phyloP scores from a whole-genome alignment of 2,888 invertebrate species.

The Macaria notata region DNA sequence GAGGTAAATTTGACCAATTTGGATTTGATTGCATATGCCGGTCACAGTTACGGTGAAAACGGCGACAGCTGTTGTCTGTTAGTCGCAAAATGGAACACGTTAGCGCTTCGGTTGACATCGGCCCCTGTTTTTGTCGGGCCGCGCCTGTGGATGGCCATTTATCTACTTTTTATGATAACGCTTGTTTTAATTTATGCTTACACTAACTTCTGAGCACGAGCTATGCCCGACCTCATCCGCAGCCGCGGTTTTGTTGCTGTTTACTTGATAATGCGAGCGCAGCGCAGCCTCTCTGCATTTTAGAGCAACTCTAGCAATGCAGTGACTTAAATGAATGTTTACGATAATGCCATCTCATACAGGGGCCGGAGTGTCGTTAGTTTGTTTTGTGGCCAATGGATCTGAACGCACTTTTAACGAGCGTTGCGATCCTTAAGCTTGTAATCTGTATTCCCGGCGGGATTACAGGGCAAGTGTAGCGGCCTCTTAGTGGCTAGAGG shows the following conservation, averaged over 20 bases:
- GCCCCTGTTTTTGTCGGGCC: slow-evolving; percentile 72
- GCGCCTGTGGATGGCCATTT: slow-evolving; percentile 75
- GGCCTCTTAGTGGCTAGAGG: not conserved
- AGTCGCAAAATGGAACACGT: slow-evolving; percentile 76
- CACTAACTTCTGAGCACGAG: slow-evolving; percentile 69
- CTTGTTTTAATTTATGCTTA: slow-evolving; percentile 81
- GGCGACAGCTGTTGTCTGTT: slow-evolving; percentile 68
- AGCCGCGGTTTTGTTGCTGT: slow-evolving; percentile 64
- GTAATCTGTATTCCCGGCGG: slow-evolving; percentile 23
- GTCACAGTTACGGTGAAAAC: slow-evolving; percentile 53
- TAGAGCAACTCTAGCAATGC: slow-evolving; percentile 44
- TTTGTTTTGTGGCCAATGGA: slow-evolving; percentile 28
- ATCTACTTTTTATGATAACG: slow-evolving; percentile 79
- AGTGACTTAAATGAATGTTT: slow-evolving; percentile 45
- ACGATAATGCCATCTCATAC: slow-evolving; percentile 42
- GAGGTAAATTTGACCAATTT: slow-evolving; percentile 18
- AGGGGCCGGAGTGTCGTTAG: slow-evolving; percentile 32
- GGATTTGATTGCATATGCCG: slow-evolving; percentile 40
- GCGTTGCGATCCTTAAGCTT: slow-evolving; percentile 23
- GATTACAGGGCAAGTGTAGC: slow-evolving; percentile 9
- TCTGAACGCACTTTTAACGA: slow-evolving; percentile 28
- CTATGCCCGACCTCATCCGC: slow-evolving; percentile 76
- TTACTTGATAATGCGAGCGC: slow-evolving; percentile 50
- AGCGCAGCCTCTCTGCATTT: slow-evolving; percentile 47
- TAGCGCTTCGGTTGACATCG: slow-evolving; percentile 71